Evolutionary conservation across 2,888 invertebrate species (phyloP), one percentile per base, ranked within the genome.

Genomic region (Trichopoda pennipes): DNA sequence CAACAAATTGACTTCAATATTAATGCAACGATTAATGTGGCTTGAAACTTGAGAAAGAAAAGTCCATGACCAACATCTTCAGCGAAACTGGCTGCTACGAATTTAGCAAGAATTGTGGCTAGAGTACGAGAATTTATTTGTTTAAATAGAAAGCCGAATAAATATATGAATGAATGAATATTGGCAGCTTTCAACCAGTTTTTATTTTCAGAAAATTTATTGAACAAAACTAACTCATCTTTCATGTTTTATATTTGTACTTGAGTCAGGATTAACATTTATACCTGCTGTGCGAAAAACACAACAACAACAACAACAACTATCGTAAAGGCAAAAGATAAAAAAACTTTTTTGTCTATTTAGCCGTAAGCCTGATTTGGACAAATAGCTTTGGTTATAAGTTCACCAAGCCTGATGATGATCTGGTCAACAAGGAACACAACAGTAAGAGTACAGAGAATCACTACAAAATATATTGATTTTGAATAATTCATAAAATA

Each of bases 211-310:
- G 61, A 63, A 82, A 82, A 82, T 79, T 82, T 82, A 82, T 82
- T 79, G 75, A 79, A 82, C 75, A 72, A 70, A 82, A 79, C 82
- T 35, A 82, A 82, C 82, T 82, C 82, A 82, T 82, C 82, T 83
- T 83, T 83, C 77, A 83, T 83, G 80, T 83, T 80, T 77, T 80
- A 63, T 83, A 85, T 86, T 85, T 86, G 85, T 85, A 85, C 85
- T 80, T 76, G 82, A 79, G 79, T 83, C 85, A 83, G 85, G 85
- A 83, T 85, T 77, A 85, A 86, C 84, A 84, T 83, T 83, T 84
- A 72, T 83, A 83, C 85, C 85, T 84, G 85, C 85, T 86, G 85
- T 85, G 85, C 85, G 78, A 75, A 77, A 82, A 79, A 12, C 81
- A 73, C 47, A 56, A 32, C 55, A 61, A 77, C 55, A 77, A 47